These are phyloP conservation scores for Taxidea taxus DNA, from an alignment of 2,113 vertebrate species.

Conservation along the genomic window DNA sequence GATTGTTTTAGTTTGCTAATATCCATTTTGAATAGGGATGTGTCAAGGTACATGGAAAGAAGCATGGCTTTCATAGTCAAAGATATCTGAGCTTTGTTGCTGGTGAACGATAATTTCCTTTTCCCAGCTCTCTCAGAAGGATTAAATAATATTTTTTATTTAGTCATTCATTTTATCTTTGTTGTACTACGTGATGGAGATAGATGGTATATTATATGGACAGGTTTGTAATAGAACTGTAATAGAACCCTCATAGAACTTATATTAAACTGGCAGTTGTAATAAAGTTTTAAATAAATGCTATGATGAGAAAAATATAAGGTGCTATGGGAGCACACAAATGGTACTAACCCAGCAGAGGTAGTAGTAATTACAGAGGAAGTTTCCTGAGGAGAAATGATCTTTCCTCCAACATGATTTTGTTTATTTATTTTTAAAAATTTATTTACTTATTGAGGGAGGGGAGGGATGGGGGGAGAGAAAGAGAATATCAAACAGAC, in stretches of 20 bases:
- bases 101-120: background rate
- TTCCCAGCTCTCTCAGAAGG: background rate
- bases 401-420: background rate
- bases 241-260: background rate
- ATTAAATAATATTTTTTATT: background rate
- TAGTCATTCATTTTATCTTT: background rate
- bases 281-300: background rate
- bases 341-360: background rate
- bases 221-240: background rate
- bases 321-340: background rate
- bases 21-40: background rate
- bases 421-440: background rate
- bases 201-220: background rate
- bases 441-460: background rate
- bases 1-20: background rate
- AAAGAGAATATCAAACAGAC: background rate
- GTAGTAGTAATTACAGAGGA: background rate
- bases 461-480: background rate
- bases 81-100: background rate
- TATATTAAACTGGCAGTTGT: background rate
- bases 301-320: background rate
- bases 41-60: background rate
- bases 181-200: background rate
- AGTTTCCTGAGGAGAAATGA: background rate
- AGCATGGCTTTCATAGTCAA: background rate